A percentile compares a stretch with the other conserved stretches of the same genome.
Conservation (phyloP, 1,140 invertebrate species). For the Diorhabda sublineata region DNA sequence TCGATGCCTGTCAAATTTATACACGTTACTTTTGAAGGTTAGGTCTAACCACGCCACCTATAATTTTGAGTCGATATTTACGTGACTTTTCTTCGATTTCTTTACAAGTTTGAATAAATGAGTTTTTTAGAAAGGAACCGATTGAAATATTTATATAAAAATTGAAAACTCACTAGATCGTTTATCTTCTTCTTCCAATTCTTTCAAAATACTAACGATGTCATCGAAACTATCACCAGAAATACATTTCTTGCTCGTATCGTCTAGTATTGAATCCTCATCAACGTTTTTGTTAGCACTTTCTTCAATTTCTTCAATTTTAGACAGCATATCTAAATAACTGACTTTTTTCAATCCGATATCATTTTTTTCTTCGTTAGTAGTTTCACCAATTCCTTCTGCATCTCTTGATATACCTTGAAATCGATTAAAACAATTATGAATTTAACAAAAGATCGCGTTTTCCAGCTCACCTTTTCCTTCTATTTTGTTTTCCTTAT, state of each 20-base stretch:
- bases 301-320: conserved; percentile 32
- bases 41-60: too few relatives aligned
- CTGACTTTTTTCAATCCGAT: conserved; percentile 26
- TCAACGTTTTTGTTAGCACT: conserved; percentile 10
- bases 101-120: not conserved
- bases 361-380: not conserved
- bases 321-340: conserved; percentile 37
- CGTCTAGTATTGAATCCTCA: conserved; percentile 13
- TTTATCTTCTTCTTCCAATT: conserved; percentile 41
- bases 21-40: too few relatives aligned
- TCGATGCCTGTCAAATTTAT: too few relatives aligned
- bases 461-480: too few relatives aligned
- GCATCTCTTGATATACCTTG: not conserved
- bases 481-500: too few relatives aligned
- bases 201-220: conserved; percentile 40
- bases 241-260: conserved; percentile 23
- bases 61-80: too few relatives aligned
- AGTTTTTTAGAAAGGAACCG: conserved; percentile 22
- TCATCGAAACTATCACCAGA: conserved; percentile 35
- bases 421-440: too few relatives aligned
- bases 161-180: conserved; percentile 38
- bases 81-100: too few relatives aligned
- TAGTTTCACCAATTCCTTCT: too few relatives aligned
- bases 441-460: too few relatives aligned
- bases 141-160: not conserved